Conservation (phyloP, 2,888 invertebrate species). For the Hylaea fasciaria region DNA sequence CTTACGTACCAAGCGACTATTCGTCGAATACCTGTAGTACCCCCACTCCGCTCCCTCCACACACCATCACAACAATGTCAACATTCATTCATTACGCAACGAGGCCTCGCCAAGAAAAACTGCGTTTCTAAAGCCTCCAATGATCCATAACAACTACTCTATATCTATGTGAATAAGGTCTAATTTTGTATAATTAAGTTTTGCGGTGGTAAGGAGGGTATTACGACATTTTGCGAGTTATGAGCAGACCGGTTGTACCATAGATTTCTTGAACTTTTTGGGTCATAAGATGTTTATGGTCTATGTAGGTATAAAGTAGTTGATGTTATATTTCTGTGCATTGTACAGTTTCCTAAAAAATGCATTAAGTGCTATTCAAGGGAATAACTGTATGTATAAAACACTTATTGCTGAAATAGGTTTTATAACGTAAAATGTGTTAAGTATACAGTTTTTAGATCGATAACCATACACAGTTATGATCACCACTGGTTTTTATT, state of each 20-base stretch:
- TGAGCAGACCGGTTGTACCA: conserved; percentile 42
- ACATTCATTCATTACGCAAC: conserved; percentile 79
- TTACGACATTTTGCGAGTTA: conserved; percentile 45
- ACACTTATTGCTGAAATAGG: no score
- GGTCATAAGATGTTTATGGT: conserved; percentile 34
- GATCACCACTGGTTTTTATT: no score
- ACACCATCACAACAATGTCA: conserved; percentile 71
- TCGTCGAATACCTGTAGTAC: conserved; percentile 37
- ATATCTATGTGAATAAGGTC: conserved; percentile 44
- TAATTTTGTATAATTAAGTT: conserved; percentile 38
- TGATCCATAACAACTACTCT: conserved; percentile 44
- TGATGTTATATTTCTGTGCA: not conserved
- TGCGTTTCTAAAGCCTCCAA: conserved; percentile 62
- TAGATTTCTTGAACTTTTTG: conserved; percentile 41
- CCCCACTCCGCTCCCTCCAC: conserved; percentile 45
- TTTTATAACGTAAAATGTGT: no score
- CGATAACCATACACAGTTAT: no score
- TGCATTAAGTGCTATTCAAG: not conserved
- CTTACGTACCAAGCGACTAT: conserved; percentile 9
- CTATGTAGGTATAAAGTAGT: conserved; percentile 5
- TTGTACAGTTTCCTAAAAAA: not conserved
- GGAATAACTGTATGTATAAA: no score
- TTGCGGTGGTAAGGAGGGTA: conserved; percentile 41
- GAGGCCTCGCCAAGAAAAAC: conserved; percentile 74
- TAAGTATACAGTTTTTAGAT: no score